Percentiles rank a stretch among this genome's conserved stretches.
Conservation (phyloP, 2,888 invertebrate species). For the Hypsopygia costalis region DNA sequence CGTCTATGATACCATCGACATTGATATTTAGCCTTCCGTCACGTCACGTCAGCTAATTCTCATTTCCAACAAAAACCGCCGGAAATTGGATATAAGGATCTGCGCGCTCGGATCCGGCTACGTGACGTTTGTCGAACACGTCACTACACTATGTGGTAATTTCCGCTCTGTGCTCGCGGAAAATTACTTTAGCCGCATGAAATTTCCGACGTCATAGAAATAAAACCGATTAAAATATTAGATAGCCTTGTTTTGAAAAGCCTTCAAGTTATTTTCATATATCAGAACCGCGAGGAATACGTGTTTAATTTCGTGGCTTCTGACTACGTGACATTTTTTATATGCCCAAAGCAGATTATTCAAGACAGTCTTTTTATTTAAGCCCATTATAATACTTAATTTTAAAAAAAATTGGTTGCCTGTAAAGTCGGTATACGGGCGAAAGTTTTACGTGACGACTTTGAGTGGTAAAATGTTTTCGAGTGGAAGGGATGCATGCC, state of each 20-base stretch:
- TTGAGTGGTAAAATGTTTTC: too few relatives aligned
- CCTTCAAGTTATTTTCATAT: slow-evolving; percentile 24
- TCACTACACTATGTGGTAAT: slow-evolving; percentile 80
- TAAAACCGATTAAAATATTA: slow-evolving; percentile 57
- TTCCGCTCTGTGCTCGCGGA: slow-evolving; percentile 75
- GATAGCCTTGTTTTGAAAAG: slow-evolving; percentile 31
- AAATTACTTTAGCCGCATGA: slow-evolving; percentile 79
- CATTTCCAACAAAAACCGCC: slow-evolving; percentile 76
- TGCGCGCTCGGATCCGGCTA: slow-evolving; percentile 73
- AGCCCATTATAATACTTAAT: too few relatives aligned
- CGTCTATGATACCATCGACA: slow-evolving; percentile 44
- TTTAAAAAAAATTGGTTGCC: too few relatives aligned
- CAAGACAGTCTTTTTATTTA: too few relatives aligned
- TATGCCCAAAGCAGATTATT: too few relatives aligned
- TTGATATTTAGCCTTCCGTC: slow-evolving; percentile 71
- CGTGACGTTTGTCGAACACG: slow-evolving; percentile 80
- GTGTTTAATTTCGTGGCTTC: too few relatives aligned
- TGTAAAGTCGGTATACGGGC: too few relatives aligned
- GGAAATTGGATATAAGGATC: slow-evolving; percentile 81
- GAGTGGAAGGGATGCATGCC: too few relatives aligned
- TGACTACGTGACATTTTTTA: too few relatives aligned
- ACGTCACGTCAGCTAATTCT: slow-evolving; percentile 76
- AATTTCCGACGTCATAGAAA: slow-evolving; percentile 72
- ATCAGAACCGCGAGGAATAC: not conserved
- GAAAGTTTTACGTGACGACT: too few relatives aligned